phyloP scores from a whole-genome alignment of 2,888 invertebrate genomes.

The Agrenia bidenticulata region DNA sequence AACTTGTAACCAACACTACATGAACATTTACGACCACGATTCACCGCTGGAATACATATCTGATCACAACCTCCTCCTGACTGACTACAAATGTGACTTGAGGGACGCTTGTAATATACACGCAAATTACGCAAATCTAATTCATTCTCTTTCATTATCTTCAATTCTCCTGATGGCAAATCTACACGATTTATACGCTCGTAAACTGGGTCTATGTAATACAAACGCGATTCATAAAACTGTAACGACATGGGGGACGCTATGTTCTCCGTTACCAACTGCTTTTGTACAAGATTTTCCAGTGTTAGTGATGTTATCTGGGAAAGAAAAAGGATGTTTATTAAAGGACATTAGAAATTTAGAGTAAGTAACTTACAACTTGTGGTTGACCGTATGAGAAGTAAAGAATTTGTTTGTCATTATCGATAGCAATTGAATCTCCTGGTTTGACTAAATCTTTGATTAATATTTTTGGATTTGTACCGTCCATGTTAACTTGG shows the following conservation, averaged over 20 bases:
- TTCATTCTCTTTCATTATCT: slow-evolving; percentile 78
- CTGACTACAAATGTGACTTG: slow-evolving; percentile 17
- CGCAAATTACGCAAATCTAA: slow-evolving; percentile 82
- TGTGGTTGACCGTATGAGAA: slow-evolving; percentile 80
- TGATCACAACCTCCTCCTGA: slow-evolving; percentile 90
- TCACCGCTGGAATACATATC: slow-evolving; percentile 84
- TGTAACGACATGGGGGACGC: slow-evolving; percentile 77
- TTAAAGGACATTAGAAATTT: too few relatives aligned
- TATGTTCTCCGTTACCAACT: slow-evolving; percentile 68
- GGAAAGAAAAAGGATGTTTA: slow-evolving; percentile 4
- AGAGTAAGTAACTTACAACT: slow-evolving; percentile 59
- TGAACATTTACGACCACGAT: slow-evolving; percentile 74
- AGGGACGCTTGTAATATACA: slow-evolving; percentile 79
- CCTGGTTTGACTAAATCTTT: slow-evolving; percentile 73
- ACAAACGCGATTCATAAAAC: slow-evolving; percentile 77
- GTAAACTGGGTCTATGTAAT: slow-evolving; percentile 82
- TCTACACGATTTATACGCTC: slow-evolving; percentile 86
- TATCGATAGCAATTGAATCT: slow-evolving; percentile 65
- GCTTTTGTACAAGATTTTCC: slow-evolving; percentile 68
- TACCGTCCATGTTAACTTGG: slow-evolving; percentile 83
- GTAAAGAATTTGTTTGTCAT: slow-evolving; percentile 79
- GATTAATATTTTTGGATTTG: slow-evolving; percentile 71
- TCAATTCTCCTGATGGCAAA: slow-evolving; percentile 73
- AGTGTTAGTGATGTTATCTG: slow-evolving; percentile 55
- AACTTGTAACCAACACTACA: slow-evolving; percentile 88